Percentiles rank a stretch among this genome's conserved stretches.
phyloP scores from a whole-genome alignment of 2,113 vertebrate genomes.

The Catharus fuscescens region DNA sequence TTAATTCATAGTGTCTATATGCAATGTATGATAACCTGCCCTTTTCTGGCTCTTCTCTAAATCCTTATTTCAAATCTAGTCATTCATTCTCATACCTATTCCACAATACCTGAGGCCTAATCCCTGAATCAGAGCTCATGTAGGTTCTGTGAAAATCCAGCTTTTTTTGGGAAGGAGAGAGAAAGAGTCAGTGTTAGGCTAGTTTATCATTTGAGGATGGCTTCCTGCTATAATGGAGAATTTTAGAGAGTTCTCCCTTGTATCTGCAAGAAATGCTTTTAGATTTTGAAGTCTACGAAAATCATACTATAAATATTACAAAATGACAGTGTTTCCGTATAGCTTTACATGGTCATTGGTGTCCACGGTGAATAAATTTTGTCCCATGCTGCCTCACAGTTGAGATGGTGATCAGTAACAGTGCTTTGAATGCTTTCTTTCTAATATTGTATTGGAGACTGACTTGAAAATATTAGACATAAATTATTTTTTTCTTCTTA shows the following conservation, averaged over 20 bases:
- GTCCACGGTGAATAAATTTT: neutral
- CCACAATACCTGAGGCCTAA: neutral
- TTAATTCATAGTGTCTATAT: neutral
- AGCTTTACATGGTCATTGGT: neutral
- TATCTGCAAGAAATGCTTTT: neutral
- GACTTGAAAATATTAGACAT: neutral
- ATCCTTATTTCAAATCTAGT: neutral
- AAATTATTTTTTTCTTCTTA: constrained; percentile 43
- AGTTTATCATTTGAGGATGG: neutral
- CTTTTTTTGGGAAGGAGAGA: neutral
- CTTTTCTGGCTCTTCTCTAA: neutral
- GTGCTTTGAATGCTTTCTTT: neutral
- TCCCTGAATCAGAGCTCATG: neutral
- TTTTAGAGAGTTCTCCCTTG: neutral
- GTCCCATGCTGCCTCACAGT: neutral
- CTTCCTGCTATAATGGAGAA: neutral
- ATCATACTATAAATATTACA: neutral
- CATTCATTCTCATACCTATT: neutral
- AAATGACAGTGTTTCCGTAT: neutral
- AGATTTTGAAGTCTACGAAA: neutral
- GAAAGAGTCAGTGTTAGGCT: neutral
- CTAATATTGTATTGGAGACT: neutral
- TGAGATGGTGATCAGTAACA: neutral
- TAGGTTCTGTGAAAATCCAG: neutral
- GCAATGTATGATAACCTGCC: neutral